A percentile compares a stretch with the other conserved stretches of the same genome.
phyloP scores from a whole-genome alignment of 2,797 vertebrate species.

The Sebastes taczanowskii region DNA sequence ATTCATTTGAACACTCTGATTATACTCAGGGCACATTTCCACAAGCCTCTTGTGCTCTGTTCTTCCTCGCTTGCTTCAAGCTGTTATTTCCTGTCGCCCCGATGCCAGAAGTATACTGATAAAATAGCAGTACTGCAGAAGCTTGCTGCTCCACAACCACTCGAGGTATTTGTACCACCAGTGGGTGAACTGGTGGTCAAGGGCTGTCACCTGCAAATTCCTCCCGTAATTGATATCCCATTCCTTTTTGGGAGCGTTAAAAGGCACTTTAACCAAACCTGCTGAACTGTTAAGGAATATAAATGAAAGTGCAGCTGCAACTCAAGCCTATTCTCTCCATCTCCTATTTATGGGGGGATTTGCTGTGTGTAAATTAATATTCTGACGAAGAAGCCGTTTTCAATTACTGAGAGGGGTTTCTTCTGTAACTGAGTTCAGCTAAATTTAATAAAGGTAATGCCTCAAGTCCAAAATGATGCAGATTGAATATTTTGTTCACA shows the following conservation, averaged over 20 bases:
- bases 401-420: slow-evolving; percentile 61
- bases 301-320: slow-evolving; percentile 50
- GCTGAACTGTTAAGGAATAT: slow-evolving; percentile 67
- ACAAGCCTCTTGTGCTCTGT: slow-evolving; percentile 24
- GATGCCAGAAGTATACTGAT: slow-evolving; percentile 37
- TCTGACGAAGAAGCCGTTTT: slow-evolving; percentile 50
- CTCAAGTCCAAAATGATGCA: slow-evolving; percentile 43
- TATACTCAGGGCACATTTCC: neutral
- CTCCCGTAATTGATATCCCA: slow-evolving; percentile 43
- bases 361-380: slow-evolving; percentile 56
- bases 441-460: slow-evolving; percentile 61
- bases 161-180: slow-evolving; percentile 33
- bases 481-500: slow-evolving; percentile 53
- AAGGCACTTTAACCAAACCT: slow-evolving; percentile 51
- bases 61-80: slow-evolving; percentile 33
- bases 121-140: slow-evolving; percentile 28
- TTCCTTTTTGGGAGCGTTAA: slow-evolving; percentile 36
- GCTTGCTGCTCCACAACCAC: slow-evolving; percentile 31
- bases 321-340: slow-evolving; percentile 19
- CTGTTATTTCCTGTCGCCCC: slow-evolving; percentile 25
- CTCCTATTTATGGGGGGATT: neutral
- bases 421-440: slow-evolving; percentile 43
- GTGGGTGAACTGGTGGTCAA: slow-evolving; percentile 45
- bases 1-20: slow-evolving; percentile 26
- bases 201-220: slow-evolving; percentile 64